Base-by-base conservation (phyloP, 2,888 invertebrate species). In the Microdon myrmicae region DNA sequence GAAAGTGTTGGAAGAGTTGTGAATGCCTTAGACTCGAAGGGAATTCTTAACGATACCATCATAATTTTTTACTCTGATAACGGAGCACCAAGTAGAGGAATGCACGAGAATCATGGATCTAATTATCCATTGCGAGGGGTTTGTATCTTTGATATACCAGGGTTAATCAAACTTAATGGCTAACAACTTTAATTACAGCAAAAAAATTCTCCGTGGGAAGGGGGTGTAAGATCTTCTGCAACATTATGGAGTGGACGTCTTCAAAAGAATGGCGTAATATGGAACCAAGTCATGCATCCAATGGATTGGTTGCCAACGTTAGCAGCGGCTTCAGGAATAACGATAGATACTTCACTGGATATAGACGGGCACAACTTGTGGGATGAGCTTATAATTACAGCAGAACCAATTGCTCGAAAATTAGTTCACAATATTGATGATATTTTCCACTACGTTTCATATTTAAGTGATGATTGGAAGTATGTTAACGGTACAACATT, bases 41-140 rank as follows among this genome's bases (percentile, higher is more conserved):
- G 83, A 3, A 87, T 94, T 78, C 81, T 95, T 61, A 82, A 92
- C 34, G 89, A 96, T 74, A 90, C 93, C 1, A 85, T 96, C 17
- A 83, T 96, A 44, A 76, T 93, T 1, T 96, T 96, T 75, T 84
- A 90, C 68, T 90, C 93, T 4, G 96, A 96, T 75, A 96, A 96
- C 75, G 93, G 94, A 1, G 92, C 89, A 0, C 90, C 90, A 53
- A 87, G 90, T 0, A 78, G 82, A 43, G 93, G 92, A 0, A 71
- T 83, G 31, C 86, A 87, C 73, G 74, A 83, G 34, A 94, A 91
- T 78, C 84, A 85, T 44, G 90, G 87, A 10, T 90, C 90, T 13
- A 91, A 91, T 78, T 89, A 86, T 83, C 92, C 92, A 3, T 74
- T 91, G 13, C 83, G 89, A 78, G 92, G 92, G 17, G 90, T 89